phyloP scores from a whole-genome alignment of 2,888 invertebrate genomes.

The Catocala sponsa region DNA sequence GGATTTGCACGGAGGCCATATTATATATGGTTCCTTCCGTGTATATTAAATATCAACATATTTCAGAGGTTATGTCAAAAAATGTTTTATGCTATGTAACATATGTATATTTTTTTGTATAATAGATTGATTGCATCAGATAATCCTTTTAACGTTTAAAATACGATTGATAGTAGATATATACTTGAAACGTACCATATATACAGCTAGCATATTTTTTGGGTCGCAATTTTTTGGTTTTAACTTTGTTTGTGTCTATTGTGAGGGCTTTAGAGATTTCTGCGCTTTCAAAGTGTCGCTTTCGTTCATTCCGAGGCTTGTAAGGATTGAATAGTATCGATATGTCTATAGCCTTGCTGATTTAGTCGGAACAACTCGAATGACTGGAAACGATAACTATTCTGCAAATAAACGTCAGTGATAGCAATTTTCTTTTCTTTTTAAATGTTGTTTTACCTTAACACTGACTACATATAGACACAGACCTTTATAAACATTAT shows the following conservation, averaged over 20 bases:
- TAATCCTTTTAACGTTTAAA: no score
- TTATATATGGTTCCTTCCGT: constrained; percentile 1
- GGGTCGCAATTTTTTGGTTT: constrained; percentile 53
- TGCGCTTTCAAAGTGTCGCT: constrained; percentile 57
- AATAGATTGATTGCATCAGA: no score
- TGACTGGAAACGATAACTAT: constrained; percentile 50
- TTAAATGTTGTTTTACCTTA: constrained; percentile 22
- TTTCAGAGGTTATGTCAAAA: not conserved
- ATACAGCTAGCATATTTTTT: constrained; percentile 36
- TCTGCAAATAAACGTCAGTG: constrained; percentile 36
- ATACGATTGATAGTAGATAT: no score
- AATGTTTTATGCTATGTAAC: not conserved
- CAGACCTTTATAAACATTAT: constrained; percentile 32
- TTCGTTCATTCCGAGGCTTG: constrained; percentile 56
- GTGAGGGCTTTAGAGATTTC: constrained; percentile 62
- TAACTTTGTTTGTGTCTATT: constrained; percentile 64
- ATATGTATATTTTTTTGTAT: no score
- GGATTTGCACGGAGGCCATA: constrained; percentile 8
- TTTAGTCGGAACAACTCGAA: constrained; percentile 46
- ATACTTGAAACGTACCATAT: not conserved
- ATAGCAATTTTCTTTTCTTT: constrained; percentile 27
- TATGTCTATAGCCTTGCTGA: constrained; percentile 58
- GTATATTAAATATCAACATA: not conserved
- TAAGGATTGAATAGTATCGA: constrained; percentile 61
- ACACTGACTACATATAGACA: not conserved